Conservation (phyloP, 2,113 vertebrate genomes). For the Turnix velox region DNA sequence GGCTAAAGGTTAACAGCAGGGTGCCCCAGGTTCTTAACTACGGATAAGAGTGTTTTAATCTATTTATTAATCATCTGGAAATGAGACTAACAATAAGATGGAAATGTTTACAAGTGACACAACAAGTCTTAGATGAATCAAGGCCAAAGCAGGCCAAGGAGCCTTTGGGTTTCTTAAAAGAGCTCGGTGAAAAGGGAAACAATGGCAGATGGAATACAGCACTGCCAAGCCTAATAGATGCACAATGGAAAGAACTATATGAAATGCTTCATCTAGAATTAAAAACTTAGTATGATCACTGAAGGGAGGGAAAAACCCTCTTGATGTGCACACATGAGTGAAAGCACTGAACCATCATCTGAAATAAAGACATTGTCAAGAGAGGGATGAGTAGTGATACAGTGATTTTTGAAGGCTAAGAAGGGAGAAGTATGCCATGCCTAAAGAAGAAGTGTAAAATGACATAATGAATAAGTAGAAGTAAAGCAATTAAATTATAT, state of each 20-base stretch:
- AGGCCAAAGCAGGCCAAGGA: background rate
- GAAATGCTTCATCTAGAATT: background rate
- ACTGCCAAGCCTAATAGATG: background rate
- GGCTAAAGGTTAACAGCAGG: background rate
- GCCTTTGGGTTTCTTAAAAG: background rate
- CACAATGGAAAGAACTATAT: background rate
- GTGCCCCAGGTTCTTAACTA: background rate
- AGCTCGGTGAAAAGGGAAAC: background rate
- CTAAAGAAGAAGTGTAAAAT: background rate
- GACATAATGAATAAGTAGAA: background rate
- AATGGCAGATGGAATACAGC: background rate
- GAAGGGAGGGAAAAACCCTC: background rate
- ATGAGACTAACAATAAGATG: background rate
- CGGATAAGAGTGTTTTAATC: background rate
- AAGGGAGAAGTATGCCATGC: background rate
- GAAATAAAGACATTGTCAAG: background rate
- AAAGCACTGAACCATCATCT: background rate
- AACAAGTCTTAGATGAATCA: background rate
- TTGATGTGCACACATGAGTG: background rate
- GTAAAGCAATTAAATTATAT: background rate
- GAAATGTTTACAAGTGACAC: background rate
- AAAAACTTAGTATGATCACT: background rate
- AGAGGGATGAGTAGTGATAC: background rate
- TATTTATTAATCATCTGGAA: slow-evolving; percentile 1
- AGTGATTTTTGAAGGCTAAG: background rate